These are phyloP conservation scores for Aurelia aurita DNA, from an alignment of 30 jellyfish, hydroid and myxozoan genomes.

Conservation along the genomic window DNA sequence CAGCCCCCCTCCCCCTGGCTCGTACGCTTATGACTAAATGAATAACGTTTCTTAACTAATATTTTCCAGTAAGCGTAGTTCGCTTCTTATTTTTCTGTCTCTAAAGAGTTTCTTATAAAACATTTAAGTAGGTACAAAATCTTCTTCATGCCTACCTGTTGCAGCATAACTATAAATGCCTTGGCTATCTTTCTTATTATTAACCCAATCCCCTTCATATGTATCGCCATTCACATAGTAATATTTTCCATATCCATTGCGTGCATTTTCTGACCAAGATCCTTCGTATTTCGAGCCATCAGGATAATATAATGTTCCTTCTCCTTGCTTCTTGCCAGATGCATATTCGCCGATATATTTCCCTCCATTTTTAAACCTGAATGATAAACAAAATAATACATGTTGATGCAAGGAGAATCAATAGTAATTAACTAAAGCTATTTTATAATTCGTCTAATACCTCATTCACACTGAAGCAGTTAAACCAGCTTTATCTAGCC, in stretches of 20 bases:
- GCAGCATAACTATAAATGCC: constrained; percentile 68
- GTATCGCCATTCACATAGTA: constrained; percentile 68
- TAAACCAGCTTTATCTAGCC: too few species aligned
- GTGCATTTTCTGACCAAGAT: constrained; percentile 58
- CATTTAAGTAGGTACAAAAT: neutral
- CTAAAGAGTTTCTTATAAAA: too few species aligned
- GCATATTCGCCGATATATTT: constrained; percentile 49
- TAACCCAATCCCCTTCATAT: constrained; percentile 74
- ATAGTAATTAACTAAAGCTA: too few species aligned
- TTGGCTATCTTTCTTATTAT: constrained; percentile 56
- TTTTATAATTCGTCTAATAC: too few species aligned
- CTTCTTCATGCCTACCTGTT: constrained; percentile 38
- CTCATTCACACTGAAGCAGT: too few species aligned
- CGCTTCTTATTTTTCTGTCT: too few species aligned
- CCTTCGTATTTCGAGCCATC: constrained; percentile 74
- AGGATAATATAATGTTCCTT: constrained; percentile 57
- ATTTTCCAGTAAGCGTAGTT: too few species aligned
- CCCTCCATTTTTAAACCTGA: constrained; percentile 71
- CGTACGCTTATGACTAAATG: too few species aligned
- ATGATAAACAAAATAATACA: too few species aligned
- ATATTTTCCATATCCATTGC: constrained; percentile 61
- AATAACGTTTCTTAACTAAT: too few species aligned
- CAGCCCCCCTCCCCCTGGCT: too few species aligned
- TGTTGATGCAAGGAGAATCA: too few species aligned
- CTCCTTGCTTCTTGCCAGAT: constrained; percentile 57